These are phyloP conservation scores for Drosophila kuntzei DNA, from an alignment of 2,888 invertebrate genomes.

Conservation along the genomic window DNA sequence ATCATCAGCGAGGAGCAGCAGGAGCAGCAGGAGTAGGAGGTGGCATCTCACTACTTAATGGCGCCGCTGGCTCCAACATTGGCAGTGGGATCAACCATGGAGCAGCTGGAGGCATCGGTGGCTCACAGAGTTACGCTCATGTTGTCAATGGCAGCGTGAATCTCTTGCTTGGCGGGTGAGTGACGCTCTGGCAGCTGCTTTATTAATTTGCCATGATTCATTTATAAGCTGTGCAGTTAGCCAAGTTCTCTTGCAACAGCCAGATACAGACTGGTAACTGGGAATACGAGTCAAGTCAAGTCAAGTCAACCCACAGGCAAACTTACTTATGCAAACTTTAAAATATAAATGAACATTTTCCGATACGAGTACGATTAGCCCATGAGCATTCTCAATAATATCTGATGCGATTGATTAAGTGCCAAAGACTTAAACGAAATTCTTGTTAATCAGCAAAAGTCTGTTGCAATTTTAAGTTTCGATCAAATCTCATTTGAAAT, in stretches of 20 bases:
- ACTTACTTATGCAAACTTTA: conserved; percentile 7
- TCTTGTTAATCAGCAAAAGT: neutral
- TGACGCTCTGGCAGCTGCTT: conserved; percentile 34
- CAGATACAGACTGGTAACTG: conserved; percentile 3
- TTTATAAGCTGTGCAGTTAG: conserved; percentile 32
- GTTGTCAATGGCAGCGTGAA: conserved; percentile 88
- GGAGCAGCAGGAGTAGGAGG: conserved; percentile 65
- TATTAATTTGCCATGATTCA: conserved; percentile 45
- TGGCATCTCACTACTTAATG: conserved; percentile 62
- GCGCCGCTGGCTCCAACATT: conserved; percentile 60
- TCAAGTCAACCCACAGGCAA: conserved; percentile 7
- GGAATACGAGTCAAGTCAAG: conserved; percentile 5
- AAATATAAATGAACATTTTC: conserved; percentile 18
- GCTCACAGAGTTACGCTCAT: conserved; percentile 75
- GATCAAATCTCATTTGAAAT: neutral
- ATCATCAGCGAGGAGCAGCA: conserved; percentile 78
- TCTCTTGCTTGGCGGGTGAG: conserved; percentile 92
- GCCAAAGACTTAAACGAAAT: neutral
- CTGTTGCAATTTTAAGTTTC: neutral
- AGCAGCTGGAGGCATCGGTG: conserved; percentile 54
- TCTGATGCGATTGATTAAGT: neutral
- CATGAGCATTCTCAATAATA: neutral
- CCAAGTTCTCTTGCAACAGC: conserved; percentile 15
- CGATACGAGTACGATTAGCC: neutral
- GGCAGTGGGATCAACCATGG: conserved; percentile 47